These are phyloP conservation scores for Ceratitis capitata DNA, from an alignment of 1,140 invertebrate genomes.

Conservation along the genomic window DNA sequence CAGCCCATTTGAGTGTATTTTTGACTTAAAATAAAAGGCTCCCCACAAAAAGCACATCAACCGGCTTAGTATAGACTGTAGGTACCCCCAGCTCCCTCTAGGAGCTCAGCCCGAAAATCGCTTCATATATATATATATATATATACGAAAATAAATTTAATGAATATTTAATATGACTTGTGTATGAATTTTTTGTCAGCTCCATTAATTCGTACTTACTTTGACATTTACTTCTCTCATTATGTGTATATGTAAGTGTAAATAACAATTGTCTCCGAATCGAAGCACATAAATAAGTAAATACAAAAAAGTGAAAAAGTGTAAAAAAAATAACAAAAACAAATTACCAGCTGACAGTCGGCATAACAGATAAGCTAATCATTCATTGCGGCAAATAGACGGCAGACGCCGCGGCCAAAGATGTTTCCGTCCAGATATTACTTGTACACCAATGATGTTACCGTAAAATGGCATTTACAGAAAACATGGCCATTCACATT, in stretches of 20 bases:
- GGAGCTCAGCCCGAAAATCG: too few species aligned
- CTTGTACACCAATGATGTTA: background rate
- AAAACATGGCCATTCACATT: slow-evolving; percentile 39
- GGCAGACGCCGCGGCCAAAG: background rate
- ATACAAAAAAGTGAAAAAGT: background rate
- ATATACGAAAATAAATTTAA: too few species aligned
- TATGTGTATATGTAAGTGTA: background rate
- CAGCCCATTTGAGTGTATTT: too few species aligned
- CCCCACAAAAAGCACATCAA: too few species aligned
- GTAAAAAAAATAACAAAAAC: background rate
- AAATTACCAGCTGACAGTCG: slow-evolving; percentile 21
- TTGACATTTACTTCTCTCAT: too few species aligned
- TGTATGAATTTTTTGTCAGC: too few species aligned
- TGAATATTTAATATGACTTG: too few species aligned
- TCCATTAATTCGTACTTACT: too few species aligned
- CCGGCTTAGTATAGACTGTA: too few species aligned
- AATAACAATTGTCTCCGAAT: background rate
- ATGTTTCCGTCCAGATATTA: background rate
- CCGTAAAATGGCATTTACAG: slow-evolving; percentile 34
- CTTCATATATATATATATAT: too few species aligned
- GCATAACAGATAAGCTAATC: slow-evolving; percentile 25
- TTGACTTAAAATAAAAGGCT: too few species aligned
- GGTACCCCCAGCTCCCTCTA: too few species aligned
- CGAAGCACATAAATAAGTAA: background rate
- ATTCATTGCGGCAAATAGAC: slow-evolving; percentile 30